phyloP scores from a whole-genome alignment of 2,797 vertebrate genomes.

The Saxicola maurus region DNA sequence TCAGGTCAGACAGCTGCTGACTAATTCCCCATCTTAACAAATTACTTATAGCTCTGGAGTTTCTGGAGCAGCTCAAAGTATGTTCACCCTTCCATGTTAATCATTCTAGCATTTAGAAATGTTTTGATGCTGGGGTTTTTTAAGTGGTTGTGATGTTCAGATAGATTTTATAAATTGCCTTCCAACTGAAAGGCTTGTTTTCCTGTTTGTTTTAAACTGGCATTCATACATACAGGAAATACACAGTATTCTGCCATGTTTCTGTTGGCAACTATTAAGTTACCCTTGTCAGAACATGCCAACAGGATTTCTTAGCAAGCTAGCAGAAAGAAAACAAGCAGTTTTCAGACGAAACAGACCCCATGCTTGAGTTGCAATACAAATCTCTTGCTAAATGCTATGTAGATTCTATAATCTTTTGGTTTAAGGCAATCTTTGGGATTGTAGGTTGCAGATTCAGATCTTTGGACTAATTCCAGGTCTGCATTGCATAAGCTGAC shows the following conservation, averaged over 20 bases:
- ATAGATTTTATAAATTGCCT: slow-evolving; percentile 58
- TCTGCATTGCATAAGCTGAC: background rate
- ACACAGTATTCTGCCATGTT: slow-evolving; percentile 68
- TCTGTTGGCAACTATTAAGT: slow-evolving; percentile 71
- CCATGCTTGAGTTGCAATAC: slow-evolving; percentile 7
- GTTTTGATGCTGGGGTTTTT: background rate
- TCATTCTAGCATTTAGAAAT: slow-evolving; percentile 33
- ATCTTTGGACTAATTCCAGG: slow-evolving; percentile 18
- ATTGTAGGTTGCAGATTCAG: background rate
- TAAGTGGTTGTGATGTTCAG: slow-evolving; percentile 36
- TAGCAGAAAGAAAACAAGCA: slow-evolving; percentile 64
- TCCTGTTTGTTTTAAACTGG: slow-evolving; percentile 69
- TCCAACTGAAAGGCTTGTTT: slow-evolving; percentile 64
- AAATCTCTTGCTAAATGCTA: slow-evolving; percentile 25
- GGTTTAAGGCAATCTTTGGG: background rate
- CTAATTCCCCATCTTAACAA: slow-evolving; percentile 29
- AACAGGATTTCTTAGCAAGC: slow-evolving; percentile 68
- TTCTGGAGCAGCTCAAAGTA: background rate
- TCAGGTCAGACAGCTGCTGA: slow-evolving; percentile 18
- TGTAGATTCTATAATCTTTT: background rate
- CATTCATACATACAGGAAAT: slow-evolving; percentile 67
- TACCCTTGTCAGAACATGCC: slow-evolving; percentile 71
- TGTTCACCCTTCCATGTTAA: background rate
- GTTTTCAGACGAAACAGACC: slow-evolving; percentile 65
- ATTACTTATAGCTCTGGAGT: background rate